These are phyloP conservation scores for Aphelinus certus DNA, from an alignment of 1,140 invertebrate genomes.

Conservation along the genomic window DNA sequence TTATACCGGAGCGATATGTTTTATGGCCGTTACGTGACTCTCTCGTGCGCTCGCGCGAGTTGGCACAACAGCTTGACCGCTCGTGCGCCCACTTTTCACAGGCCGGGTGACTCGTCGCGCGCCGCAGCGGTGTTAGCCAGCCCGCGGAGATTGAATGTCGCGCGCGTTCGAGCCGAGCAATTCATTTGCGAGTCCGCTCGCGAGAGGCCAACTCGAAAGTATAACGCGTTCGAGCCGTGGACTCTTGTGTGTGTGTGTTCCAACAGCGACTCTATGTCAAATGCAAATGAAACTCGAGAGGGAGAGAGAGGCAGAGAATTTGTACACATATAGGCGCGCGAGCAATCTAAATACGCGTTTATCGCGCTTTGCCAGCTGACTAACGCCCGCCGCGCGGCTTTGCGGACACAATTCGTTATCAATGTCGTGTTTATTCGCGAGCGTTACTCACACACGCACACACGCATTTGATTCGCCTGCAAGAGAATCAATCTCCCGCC, in stretches of 20 bases:
- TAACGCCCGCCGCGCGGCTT: background rate
- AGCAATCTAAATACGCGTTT: slow-evolving; percentile 29
- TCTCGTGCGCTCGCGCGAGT: no score
- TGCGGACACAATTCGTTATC: slow-evolving; percentile 13
- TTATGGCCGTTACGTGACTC: background rate
- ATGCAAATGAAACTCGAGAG: slow-evolving; percentile 4
- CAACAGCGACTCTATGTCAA: background rate
- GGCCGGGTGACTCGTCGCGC: background rate
- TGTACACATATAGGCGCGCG: background rate
- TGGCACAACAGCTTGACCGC: background rate
- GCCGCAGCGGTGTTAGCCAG: no score
- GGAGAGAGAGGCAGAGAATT: background rate
- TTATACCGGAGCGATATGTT: background rate
- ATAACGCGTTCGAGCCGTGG: no score
- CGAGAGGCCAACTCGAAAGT: no score
- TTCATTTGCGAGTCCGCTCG: no score
- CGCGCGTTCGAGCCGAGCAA: no score
- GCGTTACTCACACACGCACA: background rate
- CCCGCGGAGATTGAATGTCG: no score
- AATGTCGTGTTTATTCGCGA: background rate
- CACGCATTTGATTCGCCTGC: background rate
- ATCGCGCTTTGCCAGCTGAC: background rate
- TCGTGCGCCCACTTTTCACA: background rate
- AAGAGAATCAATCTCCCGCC: background rate
- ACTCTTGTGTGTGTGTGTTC: no score